Evolutionary conservation across 1,140 invertebrate species (phyloP).

Genomic region (Brachionus rotundiformis): DNA sequence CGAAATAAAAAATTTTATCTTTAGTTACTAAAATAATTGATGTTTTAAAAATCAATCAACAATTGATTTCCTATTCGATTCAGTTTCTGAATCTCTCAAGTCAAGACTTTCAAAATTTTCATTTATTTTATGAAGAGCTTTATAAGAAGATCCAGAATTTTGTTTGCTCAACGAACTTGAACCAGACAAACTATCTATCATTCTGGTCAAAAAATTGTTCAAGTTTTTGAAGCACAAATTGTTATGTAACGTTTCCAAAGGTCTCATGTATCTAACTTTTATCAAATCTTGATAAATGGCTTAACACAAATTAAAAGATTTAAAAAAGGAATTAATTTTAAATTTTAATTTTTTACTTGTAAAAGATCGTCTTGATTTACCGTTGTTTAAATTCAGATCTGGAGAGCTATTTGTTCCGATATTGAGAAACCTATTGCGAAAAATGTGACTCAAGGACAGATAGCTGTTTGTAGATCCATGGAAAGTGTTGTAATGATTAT

Average conservation of each 20-base stretch:
- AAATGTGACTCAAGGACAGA: not conserved
- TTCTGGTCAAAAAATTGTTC: slow-evolving; percentile 44
- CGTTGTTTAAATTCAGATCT: slow-evolving; percentile 14
- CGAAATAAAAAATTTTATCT: not conserved
- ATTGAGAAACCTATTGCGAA: slow-evolving; percentile 28
- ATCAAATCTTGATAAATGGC: slow-evolving; percentile 51
- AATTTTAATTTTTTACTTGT: slow-evolving; percentile 20
- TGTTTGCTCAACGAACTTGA: not conserved
- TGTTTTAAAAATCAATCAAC: not conserved
- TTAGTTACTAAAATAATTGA: not conserved
- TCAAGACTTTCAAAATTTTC: not conserved
- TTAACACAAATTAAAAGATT: not conserved
- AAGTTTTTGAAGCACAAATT: slow-evolving; percentile 50
- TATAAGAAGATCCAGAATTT: not conserved
- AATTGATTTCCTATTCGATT: not conserved
- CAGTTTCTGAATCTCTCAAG: slow-evolving; percentile 1
- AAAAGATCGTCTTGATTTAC: not conserved
- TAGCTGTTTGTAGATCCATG: slow-evolving; percentile 42
- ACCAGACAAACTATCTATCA: slow-evolving; percentile 28
- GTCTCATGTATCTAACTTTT: slow-evolving; percentile 50
- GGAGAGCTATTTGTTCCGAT: slow-evolving; percentile 41
- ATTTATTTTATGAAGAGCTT: not conserved
- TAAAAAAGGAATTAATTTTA: not conserved
- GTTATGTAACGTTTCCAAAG: slow-evolving; percentile 50
- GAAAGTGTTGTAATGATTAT: slow-evolving; percentile 47